phyloP scores from a whole-genome alignment of 1,140 invertebrate genomes.

The Sycobia sp. region DNA sequence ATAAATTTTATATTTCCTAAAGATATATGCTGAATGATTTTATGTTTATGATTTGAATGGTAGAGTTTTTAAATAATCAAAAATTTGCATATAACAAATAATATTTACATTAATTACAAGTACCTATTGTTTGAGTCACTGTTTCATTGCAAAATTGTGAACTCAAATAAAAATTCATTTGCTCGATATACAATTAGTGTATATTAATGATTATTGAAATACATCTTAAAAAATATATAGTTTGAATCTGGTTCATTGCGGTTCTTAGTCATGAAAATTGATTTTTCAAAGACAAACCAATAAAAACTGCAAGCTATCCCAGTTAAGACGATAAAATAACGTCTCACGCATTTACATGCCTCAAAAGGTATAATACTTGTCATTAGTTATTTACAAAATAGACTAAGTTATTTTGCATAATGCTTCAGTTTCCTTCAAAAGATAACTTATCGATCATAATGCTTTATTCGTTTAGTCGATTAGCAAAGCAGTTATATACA shows the following conservation, averaged over 20 bases:
- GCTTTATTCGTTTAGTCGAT: slow-evolving; percentile 19
- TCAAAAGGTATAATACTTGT: background rate
- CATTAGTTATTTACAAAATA: slow-evolving; percentile 32
- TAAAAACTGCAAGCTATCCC: slow-evolving; percentile 6
- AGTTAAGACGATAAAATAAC: background rate
- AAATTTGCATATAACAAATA: background rate
- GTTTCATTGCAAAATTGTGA: background rate
- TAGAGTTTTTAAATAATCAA: too few species aligned
- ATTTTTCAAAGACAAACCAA: slow-evolving; percentile 17
- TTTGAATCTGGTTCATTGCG: background rate
- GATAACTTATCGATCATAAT: slow-evolving; percentile 4
- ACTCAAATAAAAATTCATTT: background rate
- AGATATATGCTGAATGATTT: too few species aligned
- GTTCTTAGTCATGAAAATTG: slow-evolving; percentile 13
- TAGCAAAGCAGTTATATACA: slow-evolving; percentile 26
- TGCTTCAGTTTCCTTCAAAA: background rate
- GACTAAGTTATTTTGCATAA: slow-evolving; percentile 16
- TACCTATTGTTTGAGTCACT: background rate
- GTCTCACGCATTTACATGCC: slow-evolving; percentile 1
- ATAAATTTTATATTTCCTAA: too few species aligned
- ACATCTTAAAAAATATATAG: slow-evolving; percentile 3
- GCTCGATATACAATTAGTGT: background rate
- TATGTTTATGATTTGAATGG: too few species aligned
- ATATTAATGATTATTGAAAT: background rate
- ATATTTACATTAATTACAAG: background rate